Evolutionary conservation across 1,140 invertebrate genomes (phyloP), one percentile per base, ranked within the genome.

Genomic region (Papilio helenus): DNA sequence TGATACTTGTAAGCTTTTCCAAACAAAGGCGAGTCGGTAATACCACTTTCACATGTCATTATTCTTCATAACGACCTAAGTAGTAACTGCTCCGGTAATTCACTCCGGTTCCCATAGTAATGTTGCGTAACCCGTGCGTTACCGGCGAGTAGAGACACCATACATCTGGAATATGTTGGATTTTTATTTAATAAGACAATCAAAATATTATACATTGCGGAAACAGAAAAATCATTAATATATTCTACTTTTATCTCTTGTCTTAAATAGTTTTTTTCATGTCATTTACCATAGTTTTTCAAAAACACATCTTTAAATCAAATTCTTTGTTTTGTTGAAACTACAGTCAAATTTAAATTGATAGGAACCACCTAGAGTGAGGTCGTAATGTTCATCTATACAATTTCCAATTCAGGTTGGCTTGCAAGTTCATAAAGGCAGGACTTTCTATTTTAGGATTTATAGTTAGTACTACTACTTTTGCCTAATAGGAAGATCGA

Each of bases 1-100:
- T 44, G 58, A 23, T 23, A 68, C 5, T 76, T 76, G 20, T 34
- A 26, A 79, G 77, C 81, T 82, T 82, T 82, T 82, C 65, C 79
- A 77, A 78, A 80, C 80, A 78, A 79, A 65, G 76, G 79, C 49
- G 80, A 73, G 72, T 82, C 81, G 42, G 72, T 80, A 76, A 81
- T 79, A 82, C 72, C 76, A 76, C 83, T 84, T 82, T 84, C 80
- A 84, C 80, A 82, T 83, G 83, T 82, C 85, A 85, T 83, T 85
- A 84, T 80, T 84, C 85, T 86, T 80, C 77, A 84, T 85, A 86
- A 87, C 72, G 77, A 82, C 73, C 42, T 82, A 51, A 80, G 77
- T 84, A 81, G 81, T 82, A 83, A 83, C 82, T 80, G 79, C 74
- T 79, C 72, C 73, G 79, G 77, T 77, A 82, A 81, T 76, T 72